Conservation (phyloP, 2,888 invertebrate species). For the Hydropsyche betteni region DNA sequence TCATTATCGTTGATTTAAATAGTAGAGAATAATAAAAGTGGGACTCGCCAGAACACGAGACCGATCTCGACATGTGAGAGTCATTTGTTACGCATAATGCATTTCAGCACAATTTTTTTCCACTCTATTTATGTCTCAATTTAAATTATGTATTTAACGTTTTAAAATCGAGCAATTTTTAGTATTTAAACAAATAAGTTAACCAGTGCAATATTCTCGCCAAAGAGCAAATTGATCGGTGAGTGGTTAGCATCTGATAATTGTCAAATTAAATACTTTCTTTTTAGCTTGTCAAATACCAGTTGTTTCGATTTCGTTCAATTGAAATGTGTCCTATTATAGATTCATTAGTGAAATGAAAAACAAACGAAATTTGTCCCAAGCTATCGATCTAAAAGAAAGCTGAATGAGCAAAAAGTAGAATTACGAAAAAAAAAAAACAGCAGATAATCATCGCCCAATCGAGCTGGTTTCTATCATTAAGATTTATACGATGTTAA, state of each 20-base stretch:
- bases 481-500: slow-evolving; percentile 22
- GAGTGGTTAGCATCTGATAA: neutral
- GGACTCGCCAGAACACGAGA: neutral
- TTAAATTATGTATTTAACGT: neutral
- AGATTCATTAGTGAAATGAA: too few relatives aligned
- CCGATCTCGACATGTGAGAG: neutral
- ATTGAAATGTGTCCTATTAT: neutral
- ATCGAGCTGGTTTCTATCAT: slow-evolving; percentile 14
- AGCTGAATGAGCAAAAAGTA: too few relatives aligned
- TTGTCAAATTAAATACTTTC: slow-evolving; percentile 13
- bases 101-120: neutral
- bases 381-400: too few relatives aligned
- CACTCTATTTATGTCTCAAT: slow-evolving; percentile 2
- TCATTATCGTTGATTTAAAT: neutral
- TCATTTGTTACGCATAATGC: slow-evolving; percentile 11
- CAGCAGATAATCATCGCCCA: neutral
- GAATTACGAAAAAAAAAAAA: neutral
- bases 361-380: too few relatives aligned
- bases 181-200: too few relatives aligned
- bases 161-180: too few relatives aligned
- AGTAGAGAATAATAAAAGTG: slow-evolving; percentile 9
- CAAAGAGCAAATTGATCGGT: too few relatives aligned
- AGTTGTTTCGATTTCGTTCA: neutral
- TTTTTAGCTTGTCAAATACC: neutral
- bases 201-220: too few relatives aligned